phyloP scores from a whole-genome alignment of 2,113 vertebrate genomes.

The Brachypodius melanocephalos region DNA sequence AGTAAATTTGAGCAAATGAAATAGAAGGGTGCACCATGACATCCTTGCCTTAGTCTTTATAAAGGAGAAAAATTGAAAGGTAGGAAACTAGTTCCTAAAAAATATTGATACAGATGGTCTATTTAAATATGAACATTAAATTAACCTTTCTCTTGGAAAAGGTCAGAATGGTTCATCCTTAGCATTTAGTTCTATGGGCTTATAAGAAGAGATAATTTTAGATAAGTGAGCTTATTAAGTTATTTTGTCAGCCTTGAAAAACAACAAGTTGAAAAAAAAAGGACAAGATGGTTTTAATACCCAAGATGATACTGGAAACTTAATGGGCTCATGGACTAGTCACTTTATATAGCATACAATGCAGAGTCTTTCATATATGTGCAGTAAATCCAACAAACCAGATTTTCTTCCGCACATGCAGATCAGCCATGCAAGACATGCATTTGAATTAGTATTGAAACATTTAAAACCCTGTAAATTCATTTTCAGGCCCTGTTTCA shows the following conservation, averaged over 20 bases:
- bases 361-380: background rate
- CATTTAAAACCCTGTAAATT: background rate
- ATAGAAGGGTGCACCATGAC: background rate
- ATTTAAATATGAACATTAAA: background rate
- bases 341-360: background rate
- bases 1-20: background rate
- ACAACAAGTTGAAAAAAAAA: background rate
- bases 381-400: background rate
- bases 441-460: background rate
- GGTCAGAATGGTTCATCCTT: background rate
- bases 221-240: background rate
- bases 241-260: background rate
- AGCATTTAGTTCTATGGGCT: background rate
- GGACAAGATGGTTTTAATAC: background rate
- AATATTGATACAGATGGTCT: background rate
- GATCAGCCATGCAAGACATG: background rate
- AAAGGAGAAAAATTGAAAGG: background rate
- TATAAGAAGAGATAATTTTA: background rate
- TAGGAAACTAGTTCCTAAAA: background rate
- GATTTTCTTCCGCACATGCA: background rate
- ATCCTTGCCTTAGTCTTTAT: background rate
- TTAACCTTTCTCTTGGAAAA: background rate
- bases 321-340: accelerated
- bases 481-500: background rate
- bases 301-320: background rate